These are phyloP conservation scores for Phaethornis superciliosus DNA, from an alignment of 2,113 vertebrate species.

Conservation along the genomic window DNA sequence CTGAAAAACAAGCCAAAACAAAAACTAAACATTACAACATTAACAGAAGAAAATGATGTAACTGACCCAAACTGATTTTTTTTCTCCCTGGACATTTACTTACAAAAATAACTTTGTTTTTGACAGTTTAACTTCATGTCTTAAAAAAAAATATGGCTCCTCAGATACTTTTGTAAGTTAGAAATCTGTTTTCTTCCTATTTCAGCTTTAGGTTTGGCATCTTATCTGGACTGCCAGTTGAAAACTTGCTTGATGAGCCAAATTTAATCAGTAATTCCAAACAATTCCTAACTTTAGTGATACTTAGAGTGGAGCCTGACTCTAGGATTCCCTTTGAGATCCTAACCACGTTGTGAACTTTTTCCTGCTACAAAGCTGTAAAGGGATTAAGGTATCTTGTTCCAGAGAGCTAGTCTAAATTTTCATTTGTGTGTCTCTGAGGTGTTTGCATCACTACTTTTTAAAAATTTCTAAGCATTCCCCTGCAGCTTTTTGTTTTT, in stretches of 20 bases:
- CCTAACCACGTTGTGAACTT: neutral
- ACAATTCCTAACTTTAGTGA: neutral
- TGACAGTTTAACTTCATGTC: neutral
- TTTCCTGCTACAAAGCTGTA: neutral
- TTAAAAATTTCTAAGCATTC: neutral
- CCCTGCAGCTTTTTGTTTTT: neutral
- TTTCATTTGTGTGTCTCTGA: neutral
- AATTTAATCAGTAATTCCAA: neutral
- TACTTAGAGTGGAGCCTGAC: neutral
- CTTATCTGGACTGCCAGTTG: neutral
- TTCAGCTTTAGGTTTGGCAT: neutral
- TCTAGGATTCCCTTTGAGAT: neutral
- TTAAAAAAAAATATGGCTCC: neutral
- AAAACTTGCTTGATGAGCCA: neutral
- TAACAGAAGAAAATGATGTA: neutral
- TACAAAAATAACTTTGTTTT: neutral
- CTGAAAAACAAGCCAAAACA: neutral
- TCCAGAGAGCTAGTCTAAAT: neutral
- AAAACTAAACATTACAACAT: neutral
- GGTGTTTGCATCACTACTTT: neutral
- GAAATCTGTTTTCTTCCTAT: neutral
- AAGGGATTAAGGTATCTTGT: neutral
- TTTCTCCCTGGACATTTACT: neutral
- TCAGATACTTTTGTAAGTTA: neutral
- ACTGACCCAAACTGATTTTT: neutral